Evolutionary conservation across 2,113 vertebrate genomes (phyloP), one percentile per base, ranked within the genome.

Genomic region (Fregata magnificens): DNA sequence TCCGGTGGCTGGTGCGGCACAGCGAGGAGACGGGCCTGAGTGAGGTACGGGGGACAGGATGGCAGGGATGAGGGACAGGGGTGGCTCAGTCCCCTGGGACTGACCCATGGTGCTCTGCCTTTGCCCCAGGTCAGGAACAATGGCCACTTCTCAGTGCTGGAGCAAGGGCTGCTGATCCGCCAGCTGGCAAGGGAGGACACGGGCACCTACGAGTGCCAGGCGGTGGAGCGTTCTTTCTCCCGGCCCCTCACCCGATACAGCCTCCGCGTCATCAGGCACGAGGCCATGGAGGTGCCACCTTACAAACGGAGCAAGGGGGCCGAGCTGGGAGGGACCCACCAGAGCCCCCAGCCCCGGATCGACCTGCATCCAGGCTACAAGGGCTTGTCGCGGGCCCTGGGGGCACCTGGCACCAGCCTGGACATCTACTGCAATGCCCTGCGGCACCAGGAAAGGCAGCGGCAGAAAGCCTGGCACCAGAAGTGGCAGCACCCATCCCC

Each of bases 381-480:
- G 82, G 98, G 99, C 77, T 94, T 96, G 32, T 97, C 98, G 7
- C 95, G 98, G 40, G 84, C 96, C 49, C 88, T 96, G 74, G 98
- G 97, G 14, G 44, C 94, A 32, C 96, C 96, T 3, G 96, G 98
- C n/a, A 93, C 97, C 95, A 98, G 93, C 34, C 91, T 98, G 67
- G 98, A 98, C 2, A 95, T 98, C 81, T 98, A 99, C 95, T 99
- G 99, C 70, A 98, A 98, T 25, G 98, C 98, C 80, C 97, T 99
- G 90, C 98, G 99, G 98, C 98, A 97, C 80, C 98, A 98, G 5
- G 98, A 99, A 38, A 98, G 99, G 76, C 98, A 98, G 28, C 96
- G 98, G 95, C 98, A 98, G 95, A 99, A 98, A 29, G 86, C 97
- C 29, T 98, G 98, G 88, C 90, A 95, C 1, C 96, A 98, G 49